Base-by-base conservation (phyloP, 2,888 invertebrate genomes). In the Drosophila limbata region DNA sequence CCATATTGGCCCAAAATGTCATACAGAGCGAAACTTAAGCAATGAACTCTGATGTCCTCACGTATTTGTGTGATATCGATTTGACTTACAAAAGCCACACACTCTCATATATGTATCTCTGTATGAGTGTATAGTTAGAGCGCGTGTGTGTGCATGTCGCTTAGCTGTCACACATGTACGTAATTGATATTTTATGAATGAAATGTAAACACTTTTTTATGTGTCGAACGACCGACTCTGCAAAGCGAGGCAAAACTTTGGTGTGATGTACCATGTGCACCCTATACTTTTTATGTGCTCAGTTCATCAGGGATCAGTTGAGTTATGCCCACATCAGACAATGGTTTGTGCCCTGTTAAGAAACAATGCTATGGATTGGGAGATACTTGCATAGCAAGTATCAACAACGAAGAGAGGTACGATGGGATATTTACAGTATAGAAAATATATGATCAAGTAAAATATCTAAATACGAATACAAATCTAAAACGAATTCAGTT, bases 121-220 rank as follows among this genome's bases (percentile, higher is more conserved):
- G 35, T 57, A 37, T 39, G 28, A 50, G 28, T 61, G 17, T 45
- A 53, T 17, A 9, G 11, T 13, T 33, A 4, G 13, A 21, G 17
- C 37, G 28, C 31, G 25, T 55, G 28, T 33, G 65, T 62, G 67
- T 66, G 52, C 42, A 40, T 64, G 70, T 69, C 72, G 66, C 73
- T 73, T 75, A 69, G 72, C 74, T 83, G 87, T 75, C 81, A 79
- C 89, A 88, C 84, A 88, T 88, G 89, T 72, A 73, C 73, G 85
- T 89, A 88, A 88, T 89, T 89, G 89, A 84, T 84, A 85, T 89
- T 89, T 89, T 84, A 89, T 88, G 88, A 84, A 87, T 86, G 86
- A 79, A 86, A 86, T 85, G 88, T 88, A 84, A 88, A 88, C 81
- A 88, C 81, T 85, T 88, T 86, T 81, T 81, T 85, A 87, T 84